phyloP scores from a whole-genome alignment of 1,140 invertebrate genomes.

The Lordiphosa stackelbergi region DNA sequence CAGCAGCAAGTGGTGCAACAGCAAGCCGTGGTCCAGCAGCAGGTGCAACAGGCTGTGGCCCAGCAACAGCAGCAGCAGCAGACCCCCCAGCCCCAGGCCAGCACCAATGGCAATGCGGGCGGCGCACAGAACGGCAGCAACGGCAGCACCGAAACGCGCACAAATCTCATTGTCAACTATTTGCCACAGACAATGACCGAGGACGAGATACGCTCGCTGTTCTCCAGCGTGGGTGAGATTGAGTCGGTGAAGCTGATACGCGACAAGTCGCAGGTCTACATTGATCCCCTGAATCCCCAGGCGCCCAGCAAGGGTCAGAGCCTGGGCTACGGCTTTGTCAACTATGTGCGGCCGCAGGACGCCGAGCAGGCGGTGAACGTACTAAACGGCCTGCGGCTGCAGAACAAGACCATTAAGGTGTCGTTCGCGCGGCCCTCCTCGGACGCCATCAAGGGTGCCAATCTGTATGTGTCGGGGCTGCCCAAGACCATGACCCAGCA shows the following conservation, averaged over 20 bases:
- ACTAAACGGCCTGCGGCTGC: conserved; percentile 89
- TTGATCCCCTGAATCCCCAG: conserved; percentile 75
- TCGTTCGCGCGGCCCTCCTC: conserved; percentile 92
- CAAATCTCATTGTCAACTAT: conserved; percentile 94
- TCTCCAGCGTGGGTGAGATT: conserved; percentile 91
- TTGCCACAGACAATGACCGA: conserved; percentile 95
- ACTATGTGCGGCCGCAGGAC: conserved; percentile 89
- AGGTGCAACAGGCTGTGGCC: conserved; percentile 75
- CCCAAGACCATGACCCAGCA: conserved; percentile 91
- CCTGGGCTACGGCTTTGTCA: conserved; percentile 93
- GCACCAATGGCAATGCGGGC: conserved; percentile 58
- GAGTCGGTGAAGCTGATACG: conserved; percentile 94
- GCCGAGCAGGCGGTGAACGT: conserved; percentile 92
- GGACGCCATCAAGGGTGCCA: conserved; percentile 93
- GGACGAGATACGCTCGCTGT: conserved; percentile 90
- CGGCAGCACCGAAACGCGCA: conserved; percentile 77
- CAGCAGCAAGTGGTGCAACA: conserved; percentile 25
- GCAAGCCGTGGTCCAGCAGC: conserved; percentile 26
- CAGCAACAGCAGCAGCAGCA: conserved; percentile 60
- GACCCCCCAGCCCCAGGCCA: conserved; percentile 50
- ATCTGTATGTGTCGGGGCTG: conserved; percentile 91
- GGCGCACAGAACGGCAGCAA: conserved; percentile 67
- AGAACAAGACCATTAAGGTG: conserved; percentile 95
- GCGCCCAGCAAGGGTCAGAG: conserved; percentile 84
- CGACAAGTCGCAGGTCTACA: conserved; percentile 87